Conservation (phyloP, 1,140 invertebrate species). For the Hypothenemus hampei region DNA sequence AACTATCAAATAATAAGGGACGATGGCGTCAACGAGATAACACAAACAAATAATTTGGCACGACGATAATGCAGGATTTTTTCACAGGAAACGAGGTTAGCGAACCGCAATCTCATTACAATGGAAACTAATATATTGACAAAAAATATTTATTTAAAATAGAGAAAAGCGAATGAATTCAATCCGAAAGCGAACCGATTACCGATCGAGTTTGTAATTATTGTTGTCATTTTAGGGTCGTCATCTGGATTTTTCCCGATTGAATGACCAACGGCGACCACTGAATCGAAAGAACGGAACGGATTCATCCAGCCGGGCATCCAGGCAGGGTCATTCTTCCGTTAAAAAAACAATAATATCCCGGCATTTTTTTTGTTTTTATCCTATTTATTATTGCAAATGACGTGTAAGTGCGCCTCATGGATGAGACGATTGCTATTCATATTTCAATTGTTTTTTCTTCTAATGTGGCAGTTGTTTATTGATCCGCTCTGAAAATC, state of each 20-base stretch:
- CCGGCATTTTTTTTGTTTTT: no score
- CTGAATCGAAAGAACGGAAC: conserved; percentile 28
- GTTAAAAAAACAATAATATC: conserved; percentile 29
- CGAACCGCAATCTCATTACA: conserved; percentile 12
- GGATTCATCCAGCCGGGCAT: conserved; percentile 24
- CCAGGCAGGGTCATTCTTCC: conserved; percentile 24
- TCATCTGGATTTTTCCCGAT: conserved; percentile 23
- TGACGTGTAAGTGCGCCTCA: no score
- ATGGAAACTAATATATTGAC: not conserved
- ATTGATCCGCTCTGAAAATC: no score
- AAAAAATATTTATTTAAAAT: not conserved
- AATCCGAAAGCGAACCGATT: not conserved
- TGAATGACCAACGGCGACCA: conserved; percentile 23
- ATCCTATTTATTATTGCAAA: no score
- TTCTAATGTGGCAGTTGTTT: no score
- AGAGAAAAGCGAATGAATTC: not conserved
- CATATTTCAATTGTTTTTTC: no score
- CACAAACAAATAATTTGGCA: conserved; percentile 1
- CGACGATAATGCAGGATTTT: conserved; percentile 5
- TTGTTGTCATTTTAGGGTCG: no score
- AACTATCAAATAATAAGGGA: no score
- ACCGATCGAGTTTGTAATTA: no score
- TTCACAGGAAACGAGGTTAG: conserved; percentile 16
- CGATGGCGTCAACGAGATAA: conserved; percentile 1
- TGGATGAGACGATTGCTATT: no score